A percentile compares a stretch with the other conserved stretches of the same genome.
Conservation (phyloP, 2,113 vertebrate genomes). For the Mirza zaza region DNA sequence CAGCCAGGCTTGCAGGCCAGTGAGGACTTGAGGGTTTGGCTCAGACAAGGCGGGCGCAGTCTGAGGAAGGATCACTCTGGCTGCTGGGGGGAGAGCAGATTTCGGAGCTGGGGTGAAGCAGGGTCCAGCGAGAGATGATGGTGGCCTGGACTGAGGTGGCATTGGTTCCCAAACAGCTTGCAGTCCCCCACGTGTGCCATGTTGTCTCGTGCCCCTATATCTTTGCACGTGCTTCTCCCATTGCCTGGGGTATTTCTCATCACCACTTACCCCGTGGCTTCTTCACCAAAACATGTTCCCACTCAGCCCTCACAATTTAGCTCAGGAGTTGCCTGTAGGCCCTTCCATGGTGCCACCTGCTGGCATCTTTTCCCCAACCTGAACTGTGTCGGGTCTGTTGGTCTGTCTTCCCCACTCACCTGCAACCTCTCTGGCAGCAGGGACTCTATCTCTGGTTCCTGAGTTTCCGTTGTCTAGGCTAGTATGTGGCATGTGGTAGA, state of each 20-base stretch:
- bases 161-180: too few relatives aligned
- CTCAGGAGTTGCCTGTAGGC: neutral
- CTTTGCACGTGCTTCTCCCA: neutral
- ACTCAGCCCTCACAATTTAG: neutral
- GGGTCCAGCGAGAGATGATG: neutral
- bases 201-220: neutral
- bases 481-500: neutral
- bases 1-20: rapidly evolving
- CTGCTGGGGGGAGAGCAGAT: neutral
- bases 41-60: neutral
- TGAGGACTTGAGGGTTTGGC: neutral
- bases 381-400: neutral
- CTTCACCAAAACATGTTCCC: neutral
- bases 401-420: neutral
- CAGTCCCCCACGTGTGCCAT: rapidly evolving
- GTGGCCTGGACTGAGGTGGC: neutral
- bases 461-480: neutral
- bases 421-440: neutral
- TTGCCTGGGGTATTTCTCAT: neutral
- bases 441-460: neutral
- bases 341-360: neutral
- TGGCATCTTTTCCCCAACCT: too few relatives aligned
- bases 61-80: neutral
- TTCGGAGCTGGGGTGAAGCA: neutral
- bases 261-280: neutral